Evolutionary conservation across 53 echinoderm and acorn worm genomes (phyloP).

Genomic region (Holothuria scabra): DNA sequence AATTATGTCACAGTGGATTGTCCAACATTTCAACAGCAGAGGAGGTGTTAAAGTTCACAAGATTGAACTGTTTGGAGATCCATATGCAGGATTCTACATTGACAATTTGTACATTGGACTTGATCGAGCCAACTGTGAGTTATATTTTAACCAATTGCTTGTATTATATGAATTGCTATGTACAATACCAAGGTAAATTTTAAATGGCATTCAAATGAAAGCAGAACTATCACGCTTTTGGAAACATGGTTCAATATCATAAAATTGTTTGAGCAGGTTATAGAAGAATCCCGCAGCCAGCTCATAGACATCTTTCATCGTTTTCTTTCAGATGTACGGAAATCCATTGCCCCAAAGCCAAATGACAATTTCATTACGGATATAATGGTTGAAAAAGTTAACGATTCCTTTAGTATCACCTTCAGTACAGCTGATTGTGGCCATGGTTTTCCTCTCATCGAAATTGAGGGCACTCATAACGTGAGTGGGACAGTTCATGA

Average conservation of each 20-base stretch:
- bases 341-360: constrained; percentile 60
- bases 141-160: background rate
- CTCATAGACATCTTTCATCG: background rate
- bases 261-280: constrained; percentile 57
- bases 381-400: constrained; percentile 59
- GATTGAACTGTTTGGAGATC: constrained; percentile 10
- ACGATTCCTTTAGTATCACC: constrained; percentile 55
- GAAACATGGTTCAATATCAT: too few relatives aligned
- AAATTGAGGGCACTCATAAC: constrained; percentile 41
- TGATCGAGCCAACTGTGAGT: constrained; percentile 1
- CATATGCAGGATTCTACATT: constrained; percentile 51
- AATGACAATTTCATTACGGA: constrained; percentile 67
- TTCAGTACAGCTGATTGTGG: constrained; percentile 72
- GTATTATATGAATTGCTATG: too few relatives aligned
- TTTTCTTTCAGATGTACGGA: constrained; percentile 42
- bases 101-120: constrained; percentile 64
- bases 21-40: background rate
- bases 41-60: background rate
- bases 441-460: constrained; percentile 68
- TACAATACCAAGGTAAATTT: background rate
- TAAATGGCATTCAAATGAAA: constrained; percentile 52
- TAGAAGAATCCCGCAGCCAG: constrained; percentile 10
- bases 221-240: constrained; percentile 60
- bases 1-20: background rate
- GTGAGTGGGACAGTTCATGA: constrained; percentile 37